A percentile compares a stretch with the other conserved stretches of the same genome.
Evolutionary conservation across 2,113 vertebrate species (phyloP).

Genomic region (Xenopus borealis): DNA sequence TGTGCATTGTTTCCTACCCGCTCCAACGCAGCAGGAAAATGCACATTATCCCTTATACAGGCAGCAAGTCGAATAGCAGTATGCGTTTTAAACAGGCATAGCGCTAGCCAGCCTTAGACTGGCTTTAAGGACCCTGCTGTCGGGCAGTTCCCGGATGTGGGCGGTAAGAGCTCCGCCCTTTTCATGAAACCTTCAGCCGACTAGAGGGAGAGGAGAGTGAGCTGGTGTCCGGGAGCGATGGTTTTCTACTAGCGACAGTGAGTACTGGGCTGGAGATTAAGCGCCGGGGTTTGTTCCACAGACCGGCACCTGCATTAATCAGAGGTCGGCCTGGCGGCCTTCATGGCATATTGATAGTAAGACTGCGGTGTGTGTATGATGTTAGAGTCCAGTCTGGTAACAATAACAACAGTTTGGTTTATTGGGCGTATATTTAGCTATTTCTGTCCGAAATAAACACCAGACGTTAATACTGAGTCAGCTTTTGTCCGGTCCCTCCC

Average conservation of each 20-base stretch:
- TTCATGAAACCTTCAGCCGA: constrained; percentile 9
- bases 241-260: constrained; percentile 7
- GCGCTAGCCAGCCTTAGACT: background rate
- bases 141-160: constrained; percentile 23
- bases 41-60: no score
- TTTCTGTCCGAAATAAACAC: no score
- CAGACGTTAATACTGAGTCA: no score
- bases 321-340: background rate
- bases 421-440: no score
- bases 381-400: background rate
- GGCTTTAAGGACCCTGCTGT: constrained; percentile 9
- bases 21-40: no score
- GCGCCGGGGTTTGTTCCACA: background rate
- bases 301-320: background rate
- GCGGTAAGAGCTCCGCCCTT: constrained; percentile 5
- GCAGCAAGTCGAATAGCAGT: no score
- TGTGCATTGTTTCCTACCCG: no score
- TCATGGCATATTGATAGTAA: background rate
- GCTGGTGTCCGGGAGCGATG: background rate
- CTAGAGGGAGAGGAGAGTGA: constrained; percentile 1
- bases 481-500: background rate
- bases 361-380: background rate
- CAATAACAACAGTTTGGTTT: background rate
- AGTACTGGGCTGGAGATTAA: background rate
- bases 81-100: background rate